Evolutionary conservation across 2,888 invertebrate species (phyloP), one percentile per base, ranked within the genome.

Genomic region (Pheosia tremula): DNA sequence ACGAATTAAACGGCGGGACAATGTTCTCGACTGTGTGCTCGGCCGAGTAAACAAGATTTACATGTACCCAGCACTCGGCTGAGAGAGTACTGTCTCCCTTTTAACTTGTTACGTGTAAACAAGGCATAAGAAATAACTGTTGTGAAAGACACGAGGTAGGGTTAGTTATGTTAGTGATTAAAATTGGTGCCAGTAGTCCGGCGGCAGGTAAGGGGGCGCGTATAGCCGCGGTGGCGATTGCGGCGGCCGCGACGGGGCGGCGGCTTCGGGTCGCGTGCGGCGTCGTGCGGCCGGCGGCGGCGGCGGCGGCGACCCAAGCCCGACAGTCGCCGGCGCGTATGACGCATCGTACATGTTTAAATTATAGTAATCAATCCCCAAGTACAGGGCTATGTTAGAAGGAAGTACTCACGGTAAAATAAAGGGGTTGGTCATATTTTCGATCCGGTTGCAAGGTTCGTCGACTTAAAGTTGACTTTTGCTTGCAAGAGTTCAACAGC

Each of bases 291-390:
- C 62, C 67, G 67, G 64, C 50, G 61, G 55, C 47, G 56, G 5
- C 5, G 62, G 62, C 60, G 59, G 52, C 58, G 41, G 11, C 60
- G 67, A 56, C 62, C 60, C 47, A 56, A 57, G 11, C 52, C 7
- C 59, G 60, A 53, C 71, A 54, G 49, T 36, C 56, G 52, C 37
- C 61, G 39, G 65, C 66, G 37, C 71, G 69, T 67, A 65, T 65
- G 57, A 67, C 59, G 58, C 63, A 39, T 56, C 57, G 49, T 47
- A 47, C 47, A 45, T 11, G n/a, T 11, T 8, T 43, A 24, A 24
- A 24, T 24, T 24, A 24, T 24, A 24, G 47, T n/a, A n/a, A 9
- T 47, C 11, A n/a, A 47, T 41, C 47, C 47, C n/a, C n/a, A 2
- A 47, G 47, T n/a, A 47, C 11, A 47, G 47, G 9, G 11, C n/a